These are phyloP conservation scores for Hyposoter didymator DNA, from an alignment of 2,888 invertebrate species.

Conservation along the genomic window DNA sequence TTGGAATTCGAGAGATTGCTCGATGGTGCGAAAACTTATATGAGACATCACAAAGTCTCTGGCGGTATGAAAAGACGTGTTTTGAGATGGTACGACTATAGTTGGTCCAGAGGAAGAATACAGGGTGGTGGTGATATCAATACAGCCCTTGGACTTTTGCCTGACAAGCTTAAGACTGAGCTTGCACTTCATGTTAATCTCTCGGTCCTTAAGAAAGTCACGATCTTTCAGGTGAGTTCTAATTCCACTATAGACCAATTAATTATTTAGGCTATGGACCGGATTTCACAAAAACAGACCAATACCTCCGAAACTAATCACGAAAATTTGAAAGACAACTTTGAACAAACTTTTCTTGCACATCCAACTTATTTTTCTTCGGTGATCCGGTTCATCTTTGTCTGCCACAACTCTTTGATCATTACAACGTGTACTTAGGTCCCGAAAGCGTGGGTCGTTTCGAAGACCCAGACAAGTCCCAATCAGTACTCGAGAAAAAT, in stretches of 20 bases:
- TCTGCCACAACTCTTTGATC: background rate
- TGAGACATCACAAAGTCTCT: slow-evolving; percentile 98
- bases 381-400: background rate
- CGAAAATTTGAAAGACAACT: background rate
- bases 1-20: slow-evolving; percentile 97
- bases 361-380: background rate
- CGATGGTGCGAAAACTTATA: slow-evolving; percentile 98
- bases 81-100: slow-evolving; percentile 98
- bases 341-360: background rate
- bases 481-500: too few relatives aligned
- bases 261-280: background rate
- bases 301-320: background rate
- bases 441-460: too few relatives aligned
- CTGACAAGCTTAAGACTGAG: slow-evolving; percentile 98
- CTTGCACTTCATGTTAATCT: slow-evolving; percentile 97
- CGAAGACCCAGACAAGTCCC: too few relatives aligned
- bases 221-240: slow-evolving; percentile 90
- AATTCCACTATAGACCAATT: background rate
- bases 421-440: too few relatives aligned
- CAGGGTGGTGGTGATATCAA: slow-evolving; percentile 98
- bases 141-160: slow-evolving; percentile 95
- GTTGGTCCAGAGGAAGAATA: slow-evolving; percentile 98
- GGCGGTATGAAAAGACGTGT: slow-evolving; percentile 98
- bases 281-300: background rate
- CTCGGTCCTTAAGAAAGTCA: slow-evolving; percentile 96